A percentile compares a stretch with the other conserved stretches of the same genome.
Evolutionary conservation across 2,113 vertebrate genomes (phyloP).

Genomic region (Azemiops feae): DNA sequence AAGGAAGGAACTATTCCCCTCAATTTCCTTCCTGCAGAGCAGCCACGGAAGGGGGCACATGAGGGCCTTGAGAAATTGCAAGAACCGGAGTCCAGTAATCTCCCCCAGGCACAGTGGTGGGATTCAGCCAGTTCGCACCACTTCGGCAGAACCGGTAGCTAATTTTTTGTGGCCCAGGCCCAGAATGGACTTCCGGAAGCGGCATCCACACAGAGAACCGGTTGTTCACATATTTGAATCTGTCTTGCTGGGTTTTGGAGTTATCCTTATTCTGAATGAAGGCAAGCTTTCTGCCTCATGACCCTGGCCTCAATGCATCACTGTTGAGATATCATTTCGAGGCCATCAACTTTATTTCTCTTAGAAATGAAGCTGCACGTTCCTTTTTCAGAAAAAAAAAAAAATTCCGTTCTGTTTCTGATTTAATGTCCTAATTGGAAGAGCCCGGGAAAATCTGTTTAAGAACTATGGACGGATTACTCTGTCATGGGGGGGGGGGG

Average conservation of each 20-base stretch:
- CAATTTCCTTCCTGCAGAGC: too few species aligned
- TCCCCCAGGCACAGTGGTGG: too few species aligned
- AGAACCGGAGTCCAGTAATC: too few species aligned
- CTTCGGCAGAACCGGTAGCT: too few species aligned
- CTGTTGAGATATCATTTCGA: background rate
- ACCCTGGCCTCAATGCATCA: background rate
- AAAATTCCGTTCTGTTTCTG: slow-evolving; percentile 32
- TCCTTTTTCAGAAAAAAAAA: slow-evolving; percentile 25
- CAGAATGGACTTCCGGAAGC: too few species aligned
- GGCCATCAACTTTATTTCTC: background rate
- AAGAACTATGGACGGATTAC: slow-evolving; percentile 75
- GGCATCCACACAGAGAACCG: too few species aligned
- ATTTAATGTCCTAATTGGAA: slow-evolving; percentile 60
- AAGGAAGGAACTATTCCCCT: background rate
- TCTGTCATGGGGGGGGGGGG: too few species aligned
- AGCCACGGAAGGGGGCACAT: too few species aligned
- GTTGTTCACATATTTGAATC: background rate
- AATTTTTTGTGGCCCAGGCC: too few species aligned
- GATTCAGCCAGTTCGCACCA: too few species aligned
- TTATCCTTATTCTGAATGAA: background rate
- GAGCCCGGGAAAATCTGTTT: slow-evolving; percentile 65
- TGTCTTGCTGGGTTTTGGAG: background rate
- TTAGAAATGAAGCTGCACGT: slow-evolving; percentile 34
- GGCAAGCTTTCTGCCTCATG: background rate
- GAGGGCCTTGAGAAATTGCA: too few species aligned